Conservation (phyloP, 2,888 invertebrate genomes). For the Hypsopygia costalis region DNA sequence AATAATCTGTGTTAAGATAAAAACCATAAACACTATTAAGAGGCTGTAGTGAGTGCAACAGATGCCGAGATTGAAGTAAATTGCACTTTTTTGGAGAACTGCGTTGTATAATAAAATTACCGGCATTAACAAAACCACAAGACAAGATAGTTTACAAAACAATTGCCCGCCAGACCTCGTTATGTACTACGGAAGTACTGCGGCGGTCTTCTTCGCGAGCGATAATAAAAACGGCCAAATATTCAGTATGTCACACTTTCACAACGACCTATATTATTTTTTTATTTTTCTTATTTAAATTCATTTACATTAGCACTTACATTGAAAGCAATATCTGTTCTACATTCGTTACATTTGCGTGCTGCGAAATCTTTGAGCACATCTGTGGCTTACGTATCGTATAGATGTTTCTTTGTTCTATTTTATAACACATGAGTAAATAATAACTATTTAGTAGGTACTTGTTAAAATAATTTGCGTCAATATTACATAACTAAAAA, state of each 20-base stretch:
- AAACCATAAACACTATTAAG: neutral
- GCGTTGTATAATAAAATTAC: slow-evolving; percentile 1
- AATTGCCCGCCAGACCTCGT: neutral
- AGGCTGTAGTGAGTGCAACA: neutral
- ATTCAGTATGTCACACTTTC: neutral
- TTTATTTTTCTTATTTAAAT: neutral
- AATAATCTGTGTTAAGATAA: no score
- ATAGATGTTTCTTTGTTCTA: no score
- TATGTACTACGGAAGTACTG: neutral
- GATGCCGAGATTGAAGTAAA: neutral
- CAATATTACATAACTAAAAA: no score
- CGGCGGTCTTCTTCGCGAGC: neutral
- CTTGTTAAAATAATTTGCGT: no score
- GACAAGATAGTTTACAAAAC: neutral
- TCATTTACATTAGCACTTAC: neutral
- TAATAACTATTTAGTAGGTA: no score
- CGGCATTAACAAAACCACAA: neutral
- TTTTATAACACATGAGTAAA: no score
- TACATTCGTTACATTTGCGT: neutral
- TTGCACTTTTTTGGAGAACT: neutral
- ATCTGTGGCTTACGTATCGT: no score
- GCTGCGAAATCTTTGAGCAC: no score
- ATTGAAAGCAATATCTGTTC: neutral
- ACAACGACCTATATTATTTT: neutral
- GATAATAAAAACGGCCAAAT: neutral